These are phyloP conservation scores for Uropsilus gracilis DNA, from an alignment of 2,113 vertebrate genomes.

Conservation along the genomic window DNA sequence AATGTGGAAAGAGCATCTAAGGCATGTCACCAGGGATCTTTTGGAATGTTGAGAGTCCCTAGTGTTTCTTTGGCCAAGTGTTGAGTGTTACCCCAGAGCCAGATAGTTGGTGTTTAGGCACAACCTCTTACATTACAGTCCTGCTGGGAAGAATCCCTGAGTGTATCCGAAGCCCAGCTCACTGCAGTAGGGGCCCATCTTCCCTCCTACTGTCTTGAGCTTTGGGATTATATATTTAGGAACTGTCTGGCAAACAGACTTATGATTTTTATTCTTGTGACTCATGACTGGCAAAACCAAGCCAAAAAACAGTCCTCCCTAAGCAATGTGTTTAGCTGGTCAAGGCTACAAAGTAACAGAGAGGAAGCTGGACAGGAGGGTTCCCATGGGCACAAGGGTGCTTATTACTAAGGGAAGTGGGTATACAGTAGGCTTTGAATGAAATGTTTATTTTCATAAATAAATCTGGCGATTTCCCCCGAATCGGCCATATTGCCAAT, in stretches of 20 bases:
- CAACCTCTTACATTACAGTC: background rate
- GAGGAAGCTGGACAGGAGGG: background rate
- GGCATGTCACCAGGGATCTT: background rate
- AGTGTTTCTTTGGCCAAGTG: background rate
- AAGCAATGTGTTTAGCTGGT: constrained; percentile 39
- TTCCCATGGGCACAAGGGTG: background rate
- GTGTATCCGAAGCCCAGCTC: background rate
- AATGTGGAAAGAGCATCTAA: background rate
- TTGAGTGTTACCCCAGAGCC: constrained; percentile 16
- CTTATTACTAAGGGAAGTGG: background rate
- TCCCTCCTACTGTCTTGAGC: background rate
- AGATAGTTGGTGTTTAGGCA: background rate
- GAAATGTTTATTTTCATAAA: constrained; percentile 48
- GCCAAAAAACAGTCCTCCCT: background rate
- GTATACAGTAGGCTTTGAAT: background rate
- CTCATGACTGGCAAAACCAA: background rate
- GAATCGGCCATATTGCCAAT: background rate
- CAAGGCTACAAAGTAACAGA: background rate
- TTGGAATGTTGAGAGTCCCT: background rate
- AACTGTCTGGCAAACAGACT: constrained; percentile 1
- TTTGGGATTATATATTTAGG: background rate
- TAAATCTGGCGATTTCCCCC: constrained; percentile 8
- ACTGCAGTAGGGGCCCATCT: background rate
- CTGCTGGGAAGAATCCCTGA: background rate
- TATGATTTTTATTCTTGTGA: background rate